A percentile compares a stretch with the other conserved stretches of the same genome.
phyloP scores from a whole-genome alignment of 1,140 invertebrate genomes.

The Rhyzopertha dominica region DNA sequence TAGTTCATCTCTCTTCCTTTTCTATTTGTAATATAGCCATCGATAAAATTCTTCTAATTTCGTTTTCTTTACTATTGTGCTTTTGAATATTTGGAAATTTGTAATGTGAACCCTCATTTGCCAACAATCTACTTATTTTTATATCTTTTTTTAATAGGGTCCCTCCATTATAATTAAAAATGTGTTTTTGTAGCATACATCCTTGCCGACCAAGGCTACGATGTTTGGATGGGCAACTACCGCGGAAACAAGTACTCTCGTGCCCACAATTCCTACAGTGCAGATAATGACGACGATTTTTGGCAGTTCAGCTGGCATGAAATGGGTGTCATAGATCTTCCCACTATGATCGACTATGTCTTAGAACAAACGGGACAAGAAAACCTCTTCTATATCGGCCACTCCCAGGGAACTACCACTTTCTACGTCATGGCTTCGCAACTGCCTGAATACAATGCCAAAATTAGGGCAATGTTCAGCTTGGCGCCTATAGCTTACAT shows the following conservation, averaged over 20 bases:
- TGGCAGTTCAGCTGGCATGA: slow-evolving; percentile 57
- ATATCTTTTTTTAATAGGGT: too few relatives aligned
- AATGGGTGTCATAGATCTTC: slow-evolving; percentile 61
- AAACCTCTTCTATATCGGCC: slow-evolving; percentile 61
- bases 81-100: too few relatives aligned
- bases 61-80: too few relatives aligned
- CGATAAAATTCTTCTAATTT: too few relatives aligned
- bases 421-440: slow-evolving; percentile 50
- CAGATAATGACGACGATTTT: slow-evolving; percentile 52
- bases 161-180: too few relatives aligned
- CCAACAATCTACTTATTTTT: too few relatives aligned
- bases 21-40: too few relatives aligned
- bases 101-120: too few relatives aligned
- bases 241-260: slow-evolving; percentile 57
- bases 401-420: slow-evolving; percentile 60
- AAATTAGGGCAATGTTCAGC: slow-evolving; percentile 51
- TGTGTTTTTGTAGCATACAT: too few relatives aligned
- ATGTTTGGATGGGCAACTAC: slow-evolving; percentile 67
- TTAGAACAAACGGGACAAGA: slow-evolving; percentile 48
- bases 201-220: slow-evolving; percentile 64
- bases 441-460: slow-evolving; percentile 49
- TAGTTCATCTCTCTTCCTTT: too few relatives aligned
- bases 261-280: slow-evolving; percentile 40
- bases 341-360: slow-evolving; percentile 62
- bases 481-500: slow-evolving; percentile 58